Evolutionary conservation across 2,888 invertebrate species (phyloP), one percentile per base, ranked within the genome.

Genomic region (Troides aeacus): DNA sequence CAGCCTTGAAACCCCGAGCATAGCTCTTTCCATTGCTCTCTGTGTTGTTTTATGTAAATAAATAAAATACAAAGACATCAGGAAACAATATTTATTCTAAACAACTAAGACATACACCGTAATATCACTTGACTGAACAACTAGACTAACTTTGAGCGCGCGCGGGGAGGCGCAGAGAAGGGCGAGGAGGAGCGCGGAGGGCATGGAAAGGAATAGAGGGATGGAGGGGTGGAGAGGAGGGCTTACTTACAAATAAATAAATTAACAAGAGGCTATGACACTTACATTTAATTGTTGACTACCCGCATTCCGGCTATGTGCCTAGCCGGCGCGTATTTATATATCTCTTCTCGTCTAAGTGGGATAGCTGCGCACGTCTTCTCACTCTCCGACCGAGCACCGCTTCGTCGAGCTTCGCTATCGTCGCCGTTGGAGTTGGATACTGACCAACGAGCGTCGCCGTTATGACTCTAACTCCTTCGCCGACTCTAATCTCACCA

Each of bases 51-150:
- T 46, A 4, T 46, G 4, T 12, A 15, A 15, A 12, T 15, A 15
- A 15, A 46, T 15, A 46, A 46, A 46, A 46, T 46, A 46, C 46
- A 46, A 15, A 15, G 15, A 46, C 15, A 46, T 46, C 46, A 46
- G 17, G 46, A 46, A 46, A 46, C 46, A 46, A 46, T 46, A 21
- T 56, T 86, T 80, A 83, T 84, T 81, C 85, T 90, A 89, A 78
- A 84, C 79, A 81, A 78, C 87, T 89, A 89, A 79, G 84, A 88
- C 88, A 92, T 91, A 92, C 92, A 91, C 92, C 92, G 82, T 91
- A 91, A 90, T 92, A 92, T 92, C 92, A 92, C 92, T 90, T 92
- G 92, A 91, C 92, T 92, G 89, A 88, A 84, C 79, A 78, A 78
- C 80, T 79, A 79, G 74, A 77, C 79, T 82, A 82, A 77, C 81